Percentiles rank a stretch among this genome's conserved stretches.
Evolutionary conservation across 1,140 invertebrate species (phyloP).

Genomic region (Schmidtea mediterranea): DNA sequence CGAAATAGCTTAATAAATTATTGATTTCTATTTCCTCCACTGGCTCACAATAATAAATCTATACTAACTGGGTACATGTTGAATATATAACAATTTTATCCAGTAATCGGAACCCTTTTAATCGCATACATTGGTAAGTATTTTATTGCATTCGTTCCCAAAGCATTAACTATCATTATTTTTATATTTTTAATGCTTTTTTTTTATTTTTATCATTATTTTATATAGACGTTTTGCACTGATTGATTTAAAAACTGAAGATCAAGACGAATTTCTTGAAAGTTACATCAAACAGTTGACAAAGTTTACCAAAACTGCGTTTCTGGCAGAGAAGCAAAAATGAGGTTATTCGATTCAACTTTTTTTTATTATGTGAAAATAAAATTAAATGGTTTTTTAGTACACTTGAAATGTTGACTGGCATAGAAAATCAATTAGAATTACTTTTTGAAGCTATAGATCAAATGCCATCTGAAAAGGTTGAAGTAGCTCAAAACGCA

Average conservation of each 20-base stretch:
- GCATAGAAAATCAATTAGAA: conserved; percentile 27
- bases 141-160: too few species aligned
- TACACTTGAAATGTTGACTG: conserved; percentile 26
- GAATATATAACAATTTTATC: too few species aligned
- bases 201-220: too few species aligned
- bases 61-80: too few species aligned
- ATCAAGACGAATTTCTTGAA: conserved; percentile 22
- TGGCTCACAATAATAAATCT: too few species aligned
- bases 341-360: conserved; percentile 18
- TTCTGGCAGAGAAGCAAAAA: conserved; percentile 27
- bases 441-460: conserved; percentile 28
- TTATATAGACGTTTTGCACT: conserved; percentile 27
- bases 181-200: too few species aligned
- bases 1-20: too few species aligned
- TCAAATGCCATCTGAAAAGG: conserved; percentile 25
- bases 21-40: too few species aligned
- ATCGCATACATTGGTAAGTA: too few species aligned
- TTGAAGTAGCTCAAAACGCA: conserved; percentile 27
- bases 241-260: conserved; percentile 25
- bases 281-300: conserved; percentile 25
- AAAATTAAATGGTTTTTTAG: conserved; percentile 12
- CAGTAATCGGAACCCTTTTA: too few species aligned
- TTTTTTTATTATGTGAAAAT: too few species aligned
- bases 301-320: conserved; percentile 25
- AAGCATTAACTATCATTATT: too few species aligned